Base-by-base conservation (phyloP, 2,113 vertebrate species). In the Rhea pennata region DNA sequence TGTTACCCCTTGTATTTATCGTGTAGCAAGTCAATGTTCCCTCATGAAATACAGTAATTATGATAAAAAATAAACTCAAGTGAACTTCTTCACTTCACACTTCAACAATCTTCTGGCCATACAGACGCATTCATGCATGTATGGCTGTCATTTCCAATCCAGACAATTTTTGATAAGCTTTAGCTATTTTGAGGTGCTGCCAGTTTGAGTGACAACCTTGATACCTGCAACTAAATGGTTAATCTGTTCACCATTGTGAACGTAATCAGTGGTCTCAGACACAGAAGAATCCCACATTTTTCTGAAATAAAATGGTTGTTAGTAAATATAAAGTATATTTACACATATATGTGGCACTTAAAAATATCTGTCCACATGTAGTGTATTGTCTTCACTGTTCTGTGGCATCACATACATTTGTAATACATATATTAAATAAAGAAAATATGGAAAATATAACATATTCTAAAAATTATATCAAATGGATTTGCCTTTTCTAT, bases 71-170 rank as follows among this genome's bases (percentile, higher is more conserved):
- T 88, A 97, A 96, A 95, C 75, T 3, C 15, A 96, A 96, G 73
- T 91, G 94, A 96, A 96, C 78, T 96, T 97, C 93, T 97, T 96
- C 94, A 95, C 79, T 95, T 97, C 96, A 96, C 94, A 97, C 90
- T 92, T 96, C 96, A 96, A 95, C 86, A 96, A 5, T 92, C 95
- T 97, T 95, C 84, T 77, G 93, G 84, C 69, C 88, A 90, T 95
- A 95, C 93, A 96, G 85, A 96, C 0, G 93, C 93, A 97, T 79
- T 97, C 96, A 96, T 97, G 96, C 97, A 96, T 95, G 87, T 92
- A 94, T 95, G 96, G 92, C 96, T 97, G 95, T 97, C 95, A 73
- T 96, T 97, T 97, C 88, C 90, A 97, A 96, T 97, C 92, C 94
- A 97, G 88, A 96, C 95, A 91, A 95, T 94, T 97, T 95, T 50